Evolutionary conservation across 2,888 invertebrate species (phyloP).

Genomic region (Epirrita christyi): DNA sequence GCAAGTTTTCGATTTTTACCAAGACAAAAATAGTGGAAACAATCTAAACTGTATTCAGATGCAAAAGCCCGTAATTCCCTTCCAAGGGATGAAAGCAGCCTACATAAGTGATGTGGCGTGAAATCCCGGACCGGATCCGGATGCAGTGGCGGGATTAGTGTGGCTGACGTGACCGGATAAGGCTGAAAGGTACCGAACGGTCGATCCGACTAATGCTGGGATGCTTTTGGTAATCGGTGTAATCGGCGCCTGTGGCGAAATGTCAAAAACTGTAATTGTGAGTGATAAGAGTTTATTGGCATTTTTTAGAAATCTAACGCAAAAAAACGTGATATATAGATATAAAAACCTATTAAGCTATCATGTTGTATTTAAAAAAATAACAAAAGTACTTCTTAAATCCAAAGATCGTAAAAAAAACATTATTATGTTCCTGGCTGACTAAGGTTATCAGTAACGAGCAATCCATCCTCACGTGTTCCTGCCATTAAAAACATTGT

Average conservation of each 20-base stretch:
- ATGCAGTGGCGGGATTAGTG: constrained; percentile 42
- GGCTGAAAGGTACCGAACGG: constrained; percentile 42
- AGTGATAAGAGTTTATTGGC: not conserved
- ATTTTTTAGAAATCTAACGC: too few species aligned
- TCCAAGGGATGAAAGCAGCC: constrained; percentile 19
- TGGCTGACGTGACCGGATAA: constrained; percentile 43
- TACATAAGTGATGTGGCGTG: constrained; percentile 26
- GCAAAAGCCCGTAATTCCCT: not conserved
- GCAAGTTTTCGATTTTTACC: too few species aligned
- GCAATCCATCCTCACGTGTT: constrained; percentile 4
- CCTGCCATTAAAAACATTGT: constrained; percentile 14
- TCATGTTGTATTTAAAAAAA: too few species aligned
- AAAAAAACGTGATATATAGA: not conserved
- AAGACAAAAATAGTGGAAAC: not conserved
- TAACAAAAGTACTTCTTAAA: too few species aligned
- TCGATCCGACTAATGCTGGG: constrained; percentile 31
- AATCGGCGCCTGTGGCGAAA: constrained; percentile 5
- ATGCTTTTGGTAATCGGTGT: constrained; percentile 24
- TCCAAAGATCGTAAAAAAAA: too few species aligned
- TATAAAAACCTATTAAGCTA: too few species aligned
- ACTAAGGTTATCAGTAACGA: not conserved
- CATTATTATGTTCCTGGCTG: too few species aligned
- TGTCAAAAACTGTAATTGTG: not conserved
- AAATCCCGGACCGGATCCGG: constrained; percentile 31
- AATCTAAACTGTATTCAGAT: not conserved